A percentile compares a stretch with the other conserved stretches of the same genome.
phyloP scores from a whole-genome alignment of 2,797 vertebrate genomes.

The Enteromius paludinosus region DNA sequence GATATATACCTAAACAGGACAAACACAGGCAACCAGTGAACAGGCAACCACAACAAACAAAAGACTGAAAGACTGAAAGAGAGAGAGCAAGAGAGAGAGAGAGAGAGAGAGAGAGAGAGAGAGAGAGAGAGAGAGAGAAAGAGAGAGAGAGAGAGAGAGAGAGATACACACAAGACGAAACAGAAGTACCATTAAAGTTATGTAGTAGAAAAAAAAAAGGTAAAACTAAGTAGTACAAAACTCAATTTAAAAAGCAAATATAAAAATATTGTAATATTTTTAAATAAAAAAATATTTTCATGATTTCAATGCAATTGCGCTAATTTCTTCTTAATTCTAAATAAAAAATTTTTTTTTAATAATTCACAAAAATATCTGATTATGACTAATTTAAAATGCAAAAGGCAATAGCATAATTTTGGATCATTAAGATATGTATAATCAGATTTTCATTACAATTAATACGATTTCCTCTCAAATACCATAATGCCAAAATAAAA shows the following conservation, averaged over 20 bases:
- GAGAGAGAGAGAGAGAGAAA: constrained; percentile 27
- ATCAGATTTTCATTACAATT: background rate
- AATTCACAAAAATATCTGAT: background rate
- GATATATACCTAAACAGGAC: constrained; percentile 44
- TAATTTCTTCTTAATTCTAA: background rate
- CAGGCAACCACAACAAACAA: constrained; percentile 37
- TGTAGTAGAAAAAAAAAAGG: constrained; percentile 8
- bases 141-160: constrained; percentile 6
- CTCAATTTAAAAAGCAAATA: too few relatives aligned
- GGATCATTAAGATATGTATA: background rate
- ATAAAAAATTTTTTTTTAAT: too few relatives aligned
- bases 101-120: constrained; percentile 28
- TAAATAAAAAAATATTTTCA: background rate
- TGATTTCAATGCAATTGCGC: background rate
- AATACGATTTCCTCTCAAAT: background rate
- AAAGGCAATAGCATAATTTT: background rate
- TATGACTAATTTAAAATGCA: background rate
- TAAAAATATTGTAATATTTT: too few relatives aligned
- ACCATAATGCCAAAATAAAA: background rate
- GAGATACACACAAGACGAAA: background rate
- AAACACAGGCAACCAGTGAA: constrained; percentile 34
- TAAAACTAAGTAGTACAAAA: background rate
- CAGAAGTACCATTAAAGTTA: constrained; percentile 48
- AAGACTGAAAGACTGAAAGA: constrained; percentile 6
- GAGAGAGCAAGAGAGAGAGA: constrained; percentile 49